Conservation (phyloP, 2,797 vertebrate genomes). For the Coilia nasus region DNA sequence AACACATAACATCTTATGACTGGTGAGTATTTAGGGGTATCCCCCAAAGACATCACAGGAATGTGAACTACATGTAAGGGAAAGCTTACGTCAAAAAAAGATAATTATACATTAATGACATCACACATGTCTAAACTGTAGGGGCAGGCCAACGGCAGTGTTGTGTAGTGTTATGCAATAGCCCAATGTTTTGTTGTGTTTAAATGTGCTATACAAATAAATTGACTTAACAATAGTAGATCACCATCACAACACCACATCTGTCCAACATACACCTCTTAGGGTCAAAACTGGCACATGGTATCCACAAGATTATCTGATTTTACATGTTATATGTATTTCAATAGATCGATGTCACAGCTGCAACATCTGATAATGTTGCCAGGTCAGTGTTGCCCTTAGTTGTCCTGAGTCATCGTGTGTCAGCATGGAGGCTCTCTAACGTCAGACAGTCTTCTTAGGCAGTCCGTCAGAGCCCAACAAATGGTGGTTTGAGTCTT, state of each 20-base stretch:
- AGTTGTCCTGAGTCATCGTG: neutral
- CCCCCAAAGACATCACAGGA: neutral
- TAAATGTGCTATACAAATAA: too few relatives aligned
- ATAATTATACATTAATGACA: too few relatives aligned
- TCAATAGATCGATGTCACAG: neutral
- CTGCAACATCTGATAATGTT: neutral
- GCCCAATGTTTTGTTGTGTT: too few relatives aligned
- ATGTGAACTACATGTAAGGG: neutral
- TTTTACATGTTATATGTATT: neutral
- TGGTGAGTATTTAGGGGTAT: neutral
- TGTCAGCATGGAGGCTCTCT: neutral
- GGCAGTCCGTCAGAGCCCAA: constrained; percentile 84
- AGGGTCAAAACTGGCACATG: neutral
- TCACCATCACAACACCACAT: neutral
- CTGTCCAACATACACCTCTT: neutral
- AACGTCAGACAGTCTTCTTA: constrained; percentile 62
- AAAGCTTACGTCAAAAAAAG: neutral
- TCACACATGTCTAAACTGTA: neutral
- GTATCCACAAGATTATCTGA: neutral
- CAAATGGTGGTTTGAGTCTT: constrained; percentile 78
- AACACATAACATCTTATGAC: neutral
- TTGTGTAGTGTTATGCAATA: neutral
- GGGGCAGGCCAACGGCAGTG: neutral
- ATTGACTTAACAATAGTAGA: neutral
- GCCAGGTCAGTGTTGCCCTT: neutral